Evolutionary conservation across 1,140 invertebrate species (phyloP).

Genomic region (Halictus rubicundus): DNA sequence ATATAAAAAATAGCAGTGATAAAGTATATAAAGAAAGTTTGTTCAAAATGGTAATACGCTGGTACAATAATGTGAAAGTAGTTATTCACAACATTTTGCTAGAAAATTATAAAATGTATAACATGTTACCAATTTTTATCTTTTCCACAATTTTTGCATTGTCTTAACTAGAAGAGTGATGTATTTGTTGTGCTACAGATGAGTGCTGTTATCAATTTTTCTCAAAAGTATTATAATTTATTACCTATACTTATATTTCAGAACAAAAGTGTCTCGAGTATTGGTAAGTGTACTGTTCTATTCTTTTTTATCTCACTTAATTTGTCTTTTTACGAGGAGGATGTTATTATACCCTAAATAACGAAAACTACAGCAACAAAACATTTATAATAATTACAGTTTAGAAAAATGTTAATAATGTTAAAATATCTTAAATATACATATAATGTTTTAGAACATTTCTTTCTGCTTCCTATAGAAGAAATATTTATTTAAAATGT

Average conservation of each 20-base stretch:
- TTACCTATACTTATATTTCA: conserved; percentile 74
- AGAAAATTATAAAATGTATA: background rate
- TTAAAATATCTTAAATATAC: background rate
- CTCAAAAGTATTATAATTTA: conserved; percentile 69
- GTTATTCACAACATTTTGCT: conserved; percentile 5
- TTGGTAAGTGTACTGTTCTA: conserved; percentile 70
- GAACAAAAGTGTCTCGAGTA: conserved; percentile 70
- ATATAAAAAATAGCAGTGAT: background rate
- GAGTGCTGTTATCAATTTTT: conserved; percentile 68
- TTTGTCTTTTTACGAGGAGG: conserved; percentile 68
- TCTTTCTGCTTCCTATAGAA: background rate
- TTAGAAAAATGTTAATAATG: conserved; percentile 8
- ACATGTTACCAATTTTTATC: conserved; percentile 21
- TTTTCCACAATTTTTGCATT: conserved; percentile 25
- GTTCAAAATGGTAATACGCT: conserved; percentile 64
- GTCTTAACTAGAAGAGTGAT: conserved; percentile 21
- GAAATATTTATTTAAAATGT: background rate
- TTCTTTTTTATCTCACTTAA: conserved; percentile 52
- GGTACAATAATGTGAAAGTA: conserved; percentile 48
- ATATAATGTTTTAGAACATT: conserved; percentile 1
- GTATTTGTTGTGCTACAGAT: conserved; percentile 63
- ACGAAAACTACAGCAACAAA: conserved; percentile 10
- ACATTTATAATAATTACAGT: conserved; percentile 5
- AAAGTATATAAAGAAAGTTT: conserved; percentile 55
- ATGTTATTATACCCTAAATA: conserved; percentile 29